Conservation (phyloP, 2,888 invertebrate species). For the Azorinus chamasolen region DNA sequence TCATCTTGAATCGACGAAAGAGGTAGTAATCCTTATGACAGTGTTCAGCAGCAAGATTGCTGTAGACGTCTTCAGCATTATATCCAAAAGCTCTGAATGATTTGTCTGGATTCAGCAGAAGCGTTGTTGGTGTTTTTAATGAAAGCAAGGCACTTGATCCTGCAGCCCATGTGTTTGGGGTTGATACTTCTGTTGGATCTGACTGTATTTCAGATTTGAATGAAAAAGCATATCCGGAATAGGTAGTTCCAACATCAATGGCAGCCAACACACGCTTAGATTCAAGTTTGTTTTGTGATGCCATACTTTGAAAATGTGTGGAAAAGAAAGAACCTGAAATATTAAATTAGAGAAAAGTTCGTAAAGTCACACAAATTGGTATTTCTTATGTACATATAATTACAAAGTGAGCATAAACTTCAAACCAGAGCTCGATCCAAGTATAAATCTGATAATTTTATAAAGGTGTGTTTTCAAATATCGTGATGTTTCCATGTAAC, state of each 20-base stretch:
- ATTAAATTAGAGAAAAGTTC: too few relatives aligned
- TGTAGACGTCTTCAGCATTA: conserved; percentile 35
- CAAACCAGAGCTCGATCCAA: too few relatives aligned
- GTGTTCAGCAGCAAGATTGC: conserved; percentile 22
- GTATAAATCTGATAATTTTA: too few relatives aligned
- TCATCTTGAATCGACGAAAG: conserved; percentile 33
- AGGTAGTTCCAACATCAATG: conserved; percentile 44
- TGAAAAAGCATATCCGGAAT: conserved; percentile 40
- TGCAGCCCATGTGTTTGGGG: conserved; percentile 12
- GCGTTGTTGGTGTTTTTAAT: conserved; percentile 37
- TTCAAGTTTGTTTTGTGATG: not conserved
- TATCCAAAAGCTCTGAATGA: conserved; percentile 37
- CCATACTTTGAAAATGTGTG: too few relatives aligned
- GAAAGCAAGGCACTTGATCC: conserved; percentile 25
- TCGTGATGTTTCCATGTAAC: too few relatives aligned
- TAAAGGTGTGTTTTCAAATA: too few relatives aligned
- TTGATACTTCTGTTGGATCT: conserved; percentile 25
- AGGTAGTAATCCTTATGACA: conserved; percentile 24
- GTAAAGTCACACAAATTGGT: too few relatives aligned
- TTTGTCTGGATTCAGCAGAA: conserved; percentile 32
- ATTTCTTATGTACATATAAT: too few relatives aligned
- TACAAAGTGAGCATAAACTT: too few relatives aligned
- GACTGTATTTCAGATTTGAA: too few relatives aligned
- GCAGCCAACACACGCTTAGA: conserved; percentile 27
- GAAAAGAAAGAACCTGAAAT: too few relatives aligned